Evolutionary conservation across 2,113 vertebrate genomes (phyloP).

Genomic region (Leucopternis melanops): DNA sequence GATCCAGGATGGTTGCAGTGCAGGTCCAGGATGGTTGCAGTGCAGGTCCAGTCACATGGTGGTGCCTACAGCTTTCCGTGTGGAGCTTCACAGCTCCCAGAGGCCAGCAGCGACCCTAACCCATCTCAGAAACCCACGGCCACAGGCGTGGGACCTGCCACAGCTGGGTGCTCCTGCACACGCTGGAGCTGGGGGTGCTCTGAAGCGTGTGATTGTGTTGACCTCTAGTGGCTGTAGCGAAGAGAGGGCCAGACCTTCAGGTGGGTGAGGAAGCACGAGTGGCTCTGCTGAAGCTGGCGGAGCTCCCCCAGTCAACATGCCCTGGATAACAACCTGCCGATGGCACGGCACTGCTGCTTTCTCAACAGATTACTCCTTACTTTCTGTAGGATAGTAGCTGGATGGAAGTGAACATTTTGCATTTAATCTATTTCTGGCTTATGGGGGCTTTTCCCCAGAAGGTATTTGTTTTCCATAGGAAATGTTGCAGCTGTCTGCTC

Average conservation of each 20-base stretch:
- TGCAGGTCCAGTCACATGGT: neutral
- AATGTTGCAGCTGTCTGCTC: neutral
- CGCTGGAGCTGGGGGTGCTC: neutral
- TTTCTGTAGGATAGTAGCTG: neutral
- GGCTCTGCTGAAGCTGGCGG: neutral
- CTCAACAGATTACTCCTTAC: rapidly evolving
- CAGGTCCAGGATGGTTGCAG: neutral
- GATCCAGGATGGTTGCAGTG: rapidly evolving
- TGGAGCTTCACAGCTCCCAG: neutral
- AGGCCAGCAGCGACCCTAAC: neutral
- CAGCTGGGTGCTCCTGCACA: neutral
- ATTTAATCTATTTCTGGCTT: neutral
- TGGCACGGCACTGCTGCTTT: neutral
- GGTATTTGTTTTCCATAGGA: neutral
- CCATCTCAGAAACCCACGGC: rapidly evolving
- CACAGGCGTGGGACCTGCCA: rapidly evolving
- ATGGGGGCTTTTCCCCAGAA: neutral
- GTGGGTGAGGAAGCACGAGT: too few species aligned
- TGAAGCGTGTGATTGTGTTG: neutral
- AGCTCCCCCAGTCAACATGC: rapidly evolving
- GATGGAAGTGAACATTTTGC: neutral
- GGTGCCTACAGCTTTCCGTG: rapidly evolving
- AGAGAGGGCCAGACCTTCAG: neutral
- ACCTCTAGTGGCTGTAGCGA: slow-evolving; percentile 11
- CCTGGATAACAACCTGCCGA: too few species aligned